These are phyloP conservation scores for Fratercula arctica DNA, from an alignment of 2,797 vertebrate species.

Conservation along the genomic window DNA sequence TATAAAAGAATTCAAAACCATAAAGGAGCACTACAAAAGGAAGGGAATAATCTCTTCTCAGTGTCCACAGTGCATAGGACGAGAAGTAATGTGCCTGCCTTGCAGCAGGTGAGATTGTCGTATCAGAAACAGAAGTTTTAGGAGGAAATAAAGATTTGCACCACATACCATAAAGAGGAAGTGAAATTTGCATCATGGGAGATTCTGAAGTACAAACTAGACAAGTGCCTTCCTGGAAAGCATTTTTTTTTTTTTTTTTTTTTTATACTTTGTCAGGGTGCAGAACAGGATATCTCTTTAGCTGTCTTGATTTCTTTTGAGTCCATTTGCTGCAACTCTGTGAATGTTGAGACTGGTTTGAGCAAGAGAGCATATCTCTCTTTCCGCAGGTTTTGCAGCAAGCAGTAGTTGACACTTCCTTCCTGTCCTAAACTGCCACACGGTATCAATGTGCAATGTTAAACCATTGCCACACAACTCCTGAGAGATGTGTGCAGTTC, in stretches of 20 bases:
- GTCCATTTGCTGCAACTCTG: background rate
- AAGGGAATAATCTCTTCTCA: background rate
- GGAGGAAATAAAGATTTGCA: background rate
- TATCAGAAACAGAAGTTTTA: background rate
- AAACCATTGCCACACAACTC: conserved; percentile 10
- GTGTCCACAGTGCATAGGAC: background rate
- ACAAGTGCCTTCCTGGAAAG: background rate
- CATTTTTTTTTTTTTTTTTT: background rate
- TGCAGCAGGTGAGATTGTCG: background rate
- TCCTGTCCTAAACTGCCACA: conserved; percentile 22
- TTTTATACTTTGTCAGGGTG: background rate
- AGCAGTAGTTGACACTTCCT: conserved; percentile 38
- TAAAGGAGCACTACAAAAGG: background rate
- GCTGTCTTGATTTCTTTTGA: background rate
- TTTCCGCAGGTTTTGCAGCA: background rate
- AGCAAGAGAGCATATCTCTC: background rate
- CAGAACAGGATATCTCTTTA: background rate
- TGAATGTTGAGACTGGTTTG: background rate
- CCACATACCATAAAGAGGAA: background rate
- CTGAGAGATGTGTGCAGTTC: background rate
- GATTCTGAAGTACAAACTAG: background rate
- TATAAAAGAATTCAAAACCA: background rate
- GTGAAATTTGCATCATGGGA: background rate
- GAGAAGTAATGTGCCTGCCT: background rate
- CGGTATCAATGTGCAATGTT: background rate